Base-by-base conservation (phyloP, 2,888 invertebrate genomes). In the Cerastis leucographa region DNA sequence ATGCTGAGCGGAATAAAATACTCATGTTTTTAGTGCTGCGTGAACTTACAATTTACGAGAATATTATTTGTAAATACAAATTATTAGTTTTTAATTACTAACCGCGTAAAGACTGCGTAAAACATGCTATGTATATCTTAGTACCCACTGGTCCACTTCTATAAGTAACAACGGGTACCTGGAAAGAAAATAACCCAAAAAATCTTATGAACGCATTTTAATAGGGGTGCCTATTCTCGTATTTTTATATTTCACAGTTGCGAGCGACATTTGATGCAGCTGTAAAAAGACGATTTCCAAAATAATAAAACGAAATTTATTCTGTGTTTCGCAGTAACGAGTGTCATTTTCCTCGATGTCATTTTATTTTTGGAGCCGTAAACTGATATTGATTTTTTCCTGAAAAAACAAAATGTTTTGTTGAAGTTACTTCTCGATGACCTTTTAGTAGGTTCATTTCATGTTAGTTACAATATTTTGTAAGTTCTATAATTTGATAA, bases 211-310 rank as follows among this genome's bases (percentile, higher is more conserved):
- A 65, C 65, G 42, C 76, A 64, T 78, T 81, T 78, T 83, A 71
- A 40, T 40, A 67, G 49, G 66, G 70, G 67, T 61, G 25, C 25
- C 59, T 61, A 66, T 68, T 67, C 71, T 46, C 68, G 49, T 71
- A 72, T 76, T 84, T 73, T 87, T 83, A 80, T 77, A 81, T 62
- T 73, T 77, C 66, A 71, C 83, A 80, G 70, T 76, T 65, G 70
- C 59, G 76, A 73, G 74, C 69, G 74, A 82, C 81, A 77, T 79
- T 88, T 83, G 85, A 85, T 87, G 81, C 81, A 87, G 88, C 77
- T 84, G 83, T 88, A 79, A 87, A 87, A 87, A 78, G 44, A 70
- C 73, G 56, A 80, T 87, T 75, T 61, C 25, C 61, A 76, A 82
- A 74, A 85, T 79, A 82, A 79, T 87, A 79, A 86, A 86, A 81